Conservation (phyloP, 2,797 vertebrate genomes). For the Knipowitschia caucasica region DNA sequence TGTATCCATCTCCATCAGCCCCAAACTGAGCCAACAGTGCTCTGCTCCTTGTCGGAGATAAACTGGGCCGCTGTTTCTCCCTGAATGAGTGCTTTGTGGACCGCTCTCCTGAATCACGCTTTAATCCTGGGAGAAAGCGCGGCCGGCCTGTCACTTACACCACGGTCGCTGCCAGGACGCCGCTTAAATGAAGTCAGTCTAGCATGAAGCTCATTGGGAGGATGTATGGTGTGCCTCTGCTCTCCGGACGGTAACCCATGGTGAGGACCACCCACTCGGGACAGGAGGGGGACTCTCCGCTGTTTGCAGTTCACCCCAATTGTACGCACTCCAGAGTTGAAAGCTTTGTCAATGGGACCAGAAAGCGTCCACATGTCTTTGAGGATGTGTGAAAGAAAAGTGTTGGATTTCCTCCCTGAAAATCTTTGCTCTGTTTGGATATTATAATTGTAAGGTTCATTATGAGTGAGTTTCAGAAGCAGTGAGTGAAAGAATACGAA, state of each 20-base stretch:
- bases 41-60: slow-evolving; percentile 66
- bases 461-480: slow-evolving; percentile 35
- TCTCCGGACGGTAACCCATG: slow-evolving; percentile 71
- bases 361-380: slow-evolving; percentile 52
- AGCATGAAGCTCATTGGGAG: slow-evolving; percentile 84
- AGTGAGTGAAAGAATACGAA: slow-evolving; percentile 2
- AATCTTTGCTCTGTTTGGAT: slow-evolving; percentile 34
- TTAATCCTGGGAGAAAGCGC: slow-evolving; percentile 78
- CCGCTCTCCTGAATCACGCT: slow-evolving; percentile 77
- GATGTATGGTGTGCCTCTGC: slow-evolving; percentile 70
- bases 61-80: slow-evolving; percentile 71
- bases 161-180: slow-evolving; percentile 71
- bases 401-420: slow-evolving; percentile 40
- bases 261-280: slow-evolving; percentile 86
- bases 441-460: slow-evolving; percentile 53
- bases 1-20: slow-evolving; percentile 57
- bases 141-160: slow-evolving; percentile 78
- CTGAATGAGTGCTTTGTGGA: slow-evolving; percentile 72
- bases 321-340: slow-evolving; percentile 62
- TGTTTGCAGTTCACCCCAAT: slow-evolving; percentile 74
- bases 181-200: slow-evolving; percentile 84
- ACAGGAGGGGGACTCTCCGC: slow-evolving; percentile 79
- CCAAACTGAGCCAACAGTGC: slow-evolving; percentile 60
- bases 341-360: slow-evolving; percentile 45
- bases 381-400: slow-evolving; percentile 35